These are phyloP conservation scores for Xiphorhynchus erythropygius DNA, from an alignment of 2,797 vertebrate genomes.

Conservation along the genomic window DNA sequence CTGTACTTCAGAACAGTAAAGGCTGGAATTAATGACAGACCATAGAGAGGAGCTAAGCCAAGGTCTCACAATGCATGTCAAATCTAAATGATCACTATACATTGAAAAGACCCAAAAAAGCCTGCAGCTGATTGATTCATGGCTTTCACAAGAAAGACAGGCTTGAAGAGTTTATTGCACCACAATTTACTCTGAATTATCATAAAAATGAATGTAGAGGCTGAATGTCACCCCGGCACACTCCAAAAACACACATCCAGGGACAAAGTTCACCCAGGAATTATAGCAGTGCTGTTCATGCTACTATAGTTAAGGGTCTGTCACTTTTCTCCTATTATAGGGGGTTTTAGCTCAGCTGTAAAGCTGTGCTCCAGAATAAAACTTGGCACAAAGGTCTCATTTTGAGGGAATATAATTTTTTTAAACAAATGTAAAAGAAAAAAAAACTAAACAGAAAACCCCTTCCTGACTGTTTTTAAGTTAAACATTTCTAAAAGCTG, in stretches of 20 bases:
- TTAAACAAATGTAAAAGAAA: conserved; percentile 52
- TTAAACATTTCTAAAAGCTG: conserved; percentile 66
- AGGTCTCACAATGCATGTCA: conserved; percentile 97
- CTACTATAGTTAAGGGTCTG: conserved; percentile 58
- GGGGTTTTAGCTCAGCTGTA: conserved; percentile 52
- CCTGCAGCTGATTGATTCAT: conserved; percentile 91
- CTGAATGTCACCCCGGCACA: conserved; percentile 86
- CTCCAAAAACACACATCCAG: conserved; percentile 79
- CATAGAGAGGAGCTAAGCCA: conserved; percentile 87
- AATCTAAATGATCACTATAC: conserved; percentile 96
- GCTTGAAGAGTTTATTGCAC: conserved; percentile 90
- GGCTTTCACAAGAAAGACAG: conserved; percentile 92
- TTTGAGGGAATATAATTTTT: conserved; percentile 48
- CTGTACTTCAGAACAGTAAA: conserved; percentile 88
- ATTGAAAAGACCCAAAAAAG: conserved; percentile 89
- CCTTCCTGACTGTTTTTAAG: conserved; percentile 52
- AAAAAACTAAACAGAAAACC: not conserved
- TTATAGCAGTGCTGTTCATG: conserved; percentile 61
- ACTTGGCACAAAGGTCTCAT: conserved; percentile 58
- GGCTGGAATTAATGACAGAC: conserved; percentile 96
- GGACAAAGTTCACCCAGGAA: conserved; percentile 78
- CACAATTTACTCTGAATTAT: conserved; percentile 89
- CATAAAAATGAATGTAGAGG: conserved; percentile 87
- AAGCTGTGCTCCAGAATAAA: conserved; percentile 44
- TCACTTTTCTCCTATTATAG: conserved; percentile 54